A percentile compares a stretch with the other conserved stretches of the same genome.
Conservation (phyloP, 2,888 invertebrate genomes). For the Ectemnius cavifrons region DNA sequence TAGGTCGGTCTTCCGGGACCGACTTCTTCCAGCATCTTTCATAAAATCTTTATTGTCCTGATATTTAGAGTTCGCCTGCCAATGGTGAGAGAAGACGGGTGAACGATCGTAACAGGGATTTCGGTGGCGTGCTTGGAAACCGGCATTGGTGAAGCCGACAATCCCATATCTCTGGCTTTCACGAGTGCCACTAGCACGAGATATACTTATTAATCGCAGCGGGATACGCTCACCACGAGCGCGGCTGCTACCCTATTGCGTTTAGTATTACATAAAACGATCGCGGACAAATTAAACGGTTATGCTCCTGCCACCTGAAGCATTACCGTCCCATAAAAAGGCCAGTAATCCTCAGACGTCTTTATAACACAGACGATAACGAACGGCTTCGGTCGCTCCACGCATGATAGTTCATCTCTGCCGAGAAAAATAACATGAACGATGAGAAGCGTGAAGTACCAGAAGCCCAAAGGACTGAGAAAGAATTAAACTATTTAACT, state of each 20-base stretch:
- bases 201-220: constrained; percentile 34
- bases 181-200: constrained; percentile 12
- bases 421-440: too few relatives aligned
- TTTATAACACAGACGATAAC: neutral
- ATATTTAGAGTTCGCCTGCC: constrained; percentile 56
- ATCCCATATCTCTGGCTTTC: constrained; percentile 18
- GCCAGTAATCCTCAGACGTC: neutral
- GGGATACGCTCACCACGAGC: constrained; percentile 12
- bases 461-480: too few relatives aligned
- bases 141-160: constrained; percentile 12
- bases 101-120: constrained; percentile 50
- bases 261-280: constrained; percentile 36
- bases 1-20: constrained; percentile 24
- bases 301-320: constrained; percentile 2
- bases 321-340: neutral
- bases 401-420: too few relatives aligned
- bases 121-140: constrained; percentile 27
- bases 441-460: too few relatives aligned
- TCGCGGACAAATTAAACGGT: constrained; percentile 4
- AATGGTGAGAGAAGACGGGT: constrained; percentile 35
- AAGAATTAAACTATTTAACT: too few relatives aligned
- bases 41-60: constrained; percentile 71
- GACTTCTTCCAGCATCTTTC: constrained; percentile 41
- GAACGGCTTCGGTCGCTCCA: neutral
- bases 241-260: constrained; percentile 21